Percentiles rank a stretch among this genome's conserved stretches.
These are phyloP conservation scores for Cantharis lateralis DNA, from an alignment of 2,888 invertebrate genomes.

Conservation along the genomic window DNA sequence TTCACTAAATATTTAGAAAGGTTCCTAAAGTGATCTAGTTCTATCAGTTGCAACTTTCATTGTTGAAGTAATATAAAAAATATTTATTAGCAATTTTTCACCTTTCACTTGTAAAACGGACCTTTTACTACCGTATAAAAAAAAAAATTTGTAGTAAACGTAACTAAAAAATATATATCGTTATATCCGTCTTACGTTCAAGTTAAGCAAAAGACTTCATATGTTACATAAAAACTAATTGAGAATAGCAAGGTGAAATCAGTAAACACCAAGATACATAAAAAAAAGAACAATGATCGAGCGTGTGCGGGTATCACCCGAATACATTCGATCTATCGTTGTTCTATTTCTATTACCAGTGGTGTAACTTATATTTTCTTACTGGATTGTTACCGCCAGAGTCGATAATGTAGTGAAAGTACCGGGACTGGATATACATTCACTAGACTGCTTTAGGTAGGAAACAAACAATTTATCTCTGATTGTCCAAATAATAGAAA, in stretches of 20 bases:
- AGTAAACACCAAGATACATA: neutral
- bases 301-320: neutral
- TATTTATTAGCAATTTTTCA: neutral
- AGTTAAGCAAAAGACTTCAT: neutral
- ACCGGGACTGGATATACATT: no score
- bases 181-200: neutral
- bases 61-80: constrained; percentile 4
- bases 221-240: neutral
- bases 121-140: neutral
- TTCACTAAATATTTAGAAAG: constrained; percentile 13
- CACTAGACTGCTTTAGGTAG: no score
- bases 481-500: no score
- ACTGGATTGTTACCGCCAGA: no score
- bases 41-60: constrained; percentile 11
- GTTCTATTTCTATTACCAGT: neutral
- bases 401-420: no score
- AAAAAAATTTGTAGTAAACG: neutral
- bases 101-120: constrained; percentile 15
- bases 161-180: neutral
- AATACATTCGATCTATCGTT: neutral
- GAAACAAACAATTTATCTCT: no score
- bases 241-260: neutral
- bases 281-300: neutral
- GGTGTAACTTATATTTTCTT: neutral
- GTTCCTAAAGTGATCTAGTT: constrained; percentile 10